phyloP scores from a whole-genome alignment of 2,888 invertebrate species.

The Stenodera caucasica region DNA sequence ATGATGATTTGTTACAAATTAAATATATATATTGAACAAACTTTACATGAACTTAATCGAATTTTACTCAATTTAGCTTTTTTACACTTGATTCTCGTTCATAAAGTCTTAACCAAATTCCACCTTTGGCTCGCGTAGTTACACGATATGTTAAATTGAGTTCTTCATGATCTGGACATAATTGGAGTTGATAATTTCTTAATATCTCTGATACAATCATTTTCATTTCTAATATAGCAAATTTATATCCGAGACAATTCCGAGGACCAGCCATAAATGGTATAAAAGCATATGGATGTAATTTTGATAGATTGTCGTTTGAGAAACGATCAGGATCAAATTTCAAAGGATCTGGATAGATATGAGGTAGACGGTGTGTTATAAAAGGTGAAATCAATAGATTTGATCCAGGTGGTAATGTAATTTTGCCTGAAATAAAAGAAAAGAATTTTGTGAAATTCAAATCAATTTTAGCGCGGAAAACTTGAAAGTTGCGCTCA shows the following conservation, averaged over 20 bases:
- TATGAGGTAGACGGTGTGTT: conserved; percentile 61
- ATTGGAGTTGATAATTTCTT: conserved; percentile 56
- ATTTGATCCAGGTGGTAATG: conserved; percentile 60
- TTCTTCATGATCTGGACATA: conserved; percentile 58
- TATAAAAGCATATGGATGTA: conserved; percentile 62
- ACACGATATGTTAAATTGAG: conserved; percentile 59
- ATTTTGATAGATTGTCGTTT: conserved; percentile 56
- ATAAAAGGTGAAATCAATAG: conserved; percentile 60
- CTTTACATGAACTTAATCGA: no score
- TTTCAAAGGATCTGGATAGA: conserved; percentile 61
- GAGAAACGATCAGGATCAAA: conserved; percentile 63
- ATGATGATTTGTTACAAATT: no score
- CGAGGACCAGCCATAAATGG: conserved; percentile 65
- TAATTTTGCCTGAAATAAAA: conserved; percentile 51
- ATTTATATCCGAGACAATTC: conserved; percentile 62
- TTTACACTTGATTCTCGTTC: conserved; percentile 38
- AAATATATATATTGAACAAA: no score
- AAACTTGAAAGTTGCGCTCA: no score
- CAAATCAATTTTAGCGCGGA: background rate
- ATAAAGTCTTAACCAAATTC: conserved; percentile 61
- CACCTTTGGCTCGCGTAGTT: conserved; percentile 62
- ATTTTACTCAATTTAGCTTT: no score
- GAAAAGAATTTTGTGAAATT: background rate
- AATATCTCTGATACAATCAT: conserved; percentile 60
- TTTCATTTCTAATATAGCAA: conserved; percentile 64